Percentiles rank a stretch among this genome's conserved stretches.
phyloP scores from a whole-genome alignment of 2,888 invertebrate genomes.

The Ophion obscuratus region DNA sequence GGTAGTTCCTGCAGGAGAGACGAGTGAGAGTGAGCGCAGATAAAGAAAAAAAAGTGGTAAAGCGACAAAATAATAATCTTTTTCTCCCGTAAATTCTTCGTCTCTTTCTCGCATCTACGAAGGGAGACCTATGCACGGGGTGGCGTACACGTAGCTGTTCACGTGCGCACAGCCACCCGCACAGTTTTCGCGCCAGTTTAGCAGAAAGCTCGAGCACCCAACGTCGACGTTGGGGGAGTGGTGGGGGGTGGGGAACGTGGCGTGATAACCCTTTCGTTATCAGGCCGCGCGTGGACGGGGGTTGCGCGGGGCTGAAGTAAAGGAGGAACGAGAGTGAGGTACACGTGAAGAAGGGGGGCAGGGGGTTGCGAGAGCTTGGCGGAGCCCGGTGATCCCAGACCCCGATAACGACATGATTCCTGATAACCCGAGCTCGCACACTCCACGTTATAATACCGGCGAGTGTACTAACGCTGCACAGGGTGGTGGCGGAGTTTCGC shows the following conservation, averaged over 20 bases:
- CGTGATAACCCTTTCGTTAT: conserved; percentile 84
- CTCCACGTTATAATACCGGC: conserved; percentile 80
- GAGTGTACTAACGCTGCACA: conserved; percentile 66
- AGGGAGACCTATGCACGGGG: neutral
- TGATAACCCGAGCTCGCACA: conserved; percentile 79
- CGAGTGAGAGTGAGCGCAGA: conserved; percentile 60
- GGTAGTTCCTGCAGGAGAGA: conserved; percentile 47
- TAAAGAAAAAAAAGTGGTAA: conserved; percentile 67
- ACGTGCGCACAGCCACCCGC: neutral
- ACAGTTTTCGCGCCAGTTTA: conserved; percentile 50
- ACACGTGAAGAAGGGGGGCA: conserved; percentile 37
- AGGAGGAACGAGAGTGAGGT: conserved; percentile 26
- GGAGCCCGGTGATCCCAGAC: conserved; percentile 80
- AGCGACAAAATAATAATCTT: conserved; percentile 59
- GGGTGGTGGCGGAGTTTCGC: neutral
- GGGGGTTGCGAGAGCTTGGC: conserved; percentile 72
- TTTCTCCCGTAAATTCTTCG: conserved; percentile 16
- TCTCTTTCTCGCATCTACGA: conserved; percentile 28
- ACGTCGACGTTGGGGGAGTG: conserved; percentile 43
- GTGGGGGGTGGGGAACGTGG: conserved; percentile 73
- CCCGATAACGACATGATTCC: conserved; percentile 80
- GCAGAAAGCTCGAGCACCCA: conserved; percentile 47
- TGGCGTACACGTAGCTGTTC: conserved; percentile 4
- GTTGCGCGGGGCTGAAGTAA: conserved; percentile 43
- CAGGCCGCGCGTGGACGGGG: conserved; percentile 71